These are phyloP conservation scores for Microctenopoma stevenorrisi DNA, from an alignment of 2,797 vertebrate species.

Conservation along the genomic window DNA sequence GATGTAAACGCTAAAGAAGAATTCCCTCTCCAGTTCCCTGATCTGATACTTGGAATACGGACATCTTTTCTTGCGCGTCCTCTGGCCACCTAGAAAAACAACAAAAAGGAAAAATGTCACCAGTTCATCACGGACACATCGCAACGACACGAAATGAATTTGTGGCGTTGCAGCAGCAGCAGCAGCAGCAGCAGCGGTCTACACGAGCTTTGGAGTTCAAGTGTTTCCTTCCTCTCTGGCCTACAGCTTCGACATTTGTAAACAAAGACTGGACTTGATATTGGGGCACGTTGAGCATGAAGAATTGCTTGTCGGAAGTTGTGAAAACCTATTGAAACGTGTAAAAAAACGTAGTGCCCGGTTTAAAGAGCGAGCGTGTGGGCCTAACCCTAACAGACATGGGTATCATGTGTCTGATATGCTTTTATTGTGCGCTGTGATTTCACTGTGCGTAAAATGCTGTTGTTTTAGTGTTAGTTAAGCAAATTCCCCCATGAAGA, in stretches of 20 bases:
- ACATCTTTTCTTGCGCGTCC: slow-evolving; percentile 97
- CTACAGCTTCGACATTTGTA: slow-evolving; percentile 51
- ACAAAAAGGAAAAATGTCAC: slow-evolving; percentile 25
- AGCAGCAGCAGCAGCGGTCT: slow-evolving; percentile 18
- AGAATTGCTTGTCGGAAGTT: slow-evolving; percentile 42
- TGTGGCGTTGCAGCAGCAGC: slow-evolving; percentile 17
- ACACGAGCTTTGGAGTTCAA: slow-evolving; percentile 66
- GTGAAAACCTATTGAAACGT: slow-evolving; percentile 41
- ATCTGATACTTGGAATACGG: slow-evolving; percentile 98
- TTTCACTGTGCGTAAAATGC: slow-evolving; percentile 45
- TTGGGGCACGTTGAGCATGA: slow-evolving; percentile 33
- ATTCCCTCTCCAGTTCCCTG: slow-evolving; percentile 97
- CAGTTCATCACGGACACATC: slow-evolving; percentile 3
- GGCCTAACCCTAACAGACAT: slow-evolving; percentile 31
- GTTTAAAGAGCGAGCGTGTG: slow-evolving; percentile 31
- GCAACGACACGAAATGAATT: slow-evolving; percentile 3
- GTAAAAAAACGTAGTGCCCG: slow-evolving; percentile 16
- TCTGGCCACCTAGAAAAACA: slow-evolving; percentile 90
- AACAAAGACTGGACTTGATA: slow-evolving; percentile 59
- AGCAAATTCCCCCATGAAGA: slow-evolving; percentile 14
- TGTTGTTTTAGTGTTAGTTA: slow-evolving; percentile 23
- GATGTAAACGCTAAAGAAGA: slow-evolving; percentile 99
- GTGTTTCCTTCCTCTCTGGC: slow-evolving; percentile 53
- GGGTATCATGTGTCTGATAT: slow-evolving; percentile 51
- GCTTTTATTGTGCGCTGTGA: slow-evolving; percentile 37